Evolutionary conservation across 2,888 invertebrate genomes (phyloP).

Genomic region (Eupithecia vulgata): DNA sequence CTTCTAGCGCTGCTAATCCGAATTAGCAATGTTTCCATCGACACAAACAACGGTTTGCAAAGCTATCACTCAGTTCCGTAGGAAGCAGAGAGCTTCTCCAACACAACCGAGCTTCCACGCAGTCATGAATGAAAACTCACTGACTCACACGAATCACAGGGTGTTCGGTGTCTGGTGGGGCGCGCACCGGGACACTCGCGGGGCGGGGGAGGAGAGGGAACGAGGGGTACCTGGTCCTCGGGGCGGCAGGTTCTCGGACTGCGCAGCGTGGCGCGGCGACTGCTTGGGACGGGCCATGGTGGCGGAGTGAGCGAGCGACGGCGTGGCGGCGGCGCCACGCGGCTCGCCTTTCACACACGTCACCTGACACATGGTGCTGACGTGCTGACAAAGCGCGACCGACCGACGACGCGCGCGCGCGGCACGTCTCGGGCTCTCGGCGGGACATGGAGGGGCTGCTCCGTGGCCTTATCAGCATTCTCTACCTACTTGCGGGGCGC

Average conservation of each 20-base stretch:
- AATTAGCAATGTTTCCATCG: slow-evolving; percentile 27
- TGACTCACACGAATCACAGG: neutral
- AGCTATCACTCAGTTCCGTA: neutral
- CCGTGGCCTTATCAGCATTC: neutral
- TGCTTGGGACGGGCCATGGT: slow-evolving; percentile 80
- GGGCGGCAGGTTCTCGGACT: slow-evolving; percentile 75
- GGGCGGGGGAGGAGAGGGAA: neutral
- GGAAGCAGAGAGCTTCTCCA: slow-evolving; percentile 1
- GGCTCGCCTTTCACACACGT: slow-evolving; percentile 62
- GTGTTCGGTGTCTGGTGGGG: neutral
- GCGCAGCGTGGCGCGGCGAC: slow-evolving; percentile 78
- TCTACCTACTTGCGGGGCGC: neutral
- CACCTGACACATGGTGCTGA: slow-evolving; percentile 52
- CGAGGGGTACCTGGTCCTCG: slow-evolving; percentile 76
- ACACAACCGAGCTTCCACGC: slow-evolving; percentile 22
- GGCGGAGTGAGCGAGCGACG: slow-evolving; percentile 69
- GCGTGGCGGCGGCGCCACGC: slow-evolving; percentile 54
- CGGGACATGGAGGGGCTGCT: neutral
- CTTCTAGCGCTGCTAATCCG: slow-evolving; percentile 31
- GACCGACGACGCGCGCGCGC: neutral
- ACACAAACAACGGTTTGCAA: slow-evolving; percentile 7
- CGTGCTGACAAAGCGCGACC: too few species aligned
- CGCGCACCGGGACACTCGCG: neutral
- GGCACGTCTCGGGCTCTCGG: too few species aligned
- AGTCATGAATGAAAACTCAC: slow-evolving; percentile 33